Conservation (phyloP, 2,113 vertebrate genomes). For the Dipodomys ordii region DNA sequence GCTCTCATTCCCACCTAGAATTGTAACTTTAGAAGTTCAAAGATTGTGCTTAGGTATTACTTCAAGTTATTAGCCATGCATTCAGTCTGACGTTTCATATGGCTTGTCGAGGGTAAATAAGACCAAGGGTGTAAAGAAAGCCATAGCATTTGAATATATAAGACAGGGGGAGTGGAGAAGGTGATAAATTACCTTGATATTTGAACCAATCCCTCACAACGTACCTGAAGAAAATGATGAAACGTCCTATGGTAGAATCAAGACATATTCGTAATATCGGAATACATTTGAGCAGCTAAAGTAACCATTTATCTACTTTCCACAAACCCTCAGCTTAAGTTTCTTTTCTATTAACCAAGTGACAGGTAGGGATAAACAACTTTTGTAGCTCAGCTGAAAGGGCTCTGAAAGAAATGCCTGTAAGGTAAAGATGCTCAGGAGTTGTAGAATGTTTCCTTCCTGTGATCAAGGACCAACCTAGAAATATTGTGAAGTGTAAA, state of each 20-base stretch:
- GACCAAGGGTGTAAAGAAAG: neutral
- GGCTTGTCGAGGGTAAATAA: neutral
- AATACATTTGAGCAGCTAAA: neutral
- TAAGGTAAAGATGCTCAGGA: neutral
- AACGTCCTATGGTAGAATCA: neutral
- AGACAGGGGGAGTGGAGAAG: neutral
- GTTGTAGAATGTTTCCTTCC: neutral
- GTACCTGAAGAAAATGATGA: constrained; percentile 50
- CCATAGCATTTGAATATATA: neutral
- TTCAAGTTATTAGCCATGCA: neutral
- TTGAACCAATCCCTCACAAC: constrained; percentile 41
- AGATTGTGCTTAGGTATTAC: neutral
- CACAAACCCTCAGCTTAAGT: neutral
- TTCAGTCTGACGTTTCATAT: neutral
- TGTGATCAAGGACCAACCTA: neutral
- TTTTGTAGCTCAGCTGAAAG: neutral
- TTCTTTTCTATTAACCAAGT: constrained; percentile 19
- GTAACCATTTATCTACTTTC: neutral
- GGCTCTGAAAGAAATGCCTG: neutral
- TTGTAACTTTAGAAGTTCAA: constrained; percentile 20
- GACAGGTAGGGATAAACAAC: constrained; percentile 39
- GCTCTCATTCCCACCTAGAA: neutral
- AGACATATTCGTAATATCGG: neutral
- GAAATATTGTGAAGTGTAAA: neutral
- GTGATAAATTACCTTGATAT: constrained; percentile 52